Evolutionary conservation across 1,140 invertebrate species (phyloP).

Genomic region (Drosophila parvula): DNA sequence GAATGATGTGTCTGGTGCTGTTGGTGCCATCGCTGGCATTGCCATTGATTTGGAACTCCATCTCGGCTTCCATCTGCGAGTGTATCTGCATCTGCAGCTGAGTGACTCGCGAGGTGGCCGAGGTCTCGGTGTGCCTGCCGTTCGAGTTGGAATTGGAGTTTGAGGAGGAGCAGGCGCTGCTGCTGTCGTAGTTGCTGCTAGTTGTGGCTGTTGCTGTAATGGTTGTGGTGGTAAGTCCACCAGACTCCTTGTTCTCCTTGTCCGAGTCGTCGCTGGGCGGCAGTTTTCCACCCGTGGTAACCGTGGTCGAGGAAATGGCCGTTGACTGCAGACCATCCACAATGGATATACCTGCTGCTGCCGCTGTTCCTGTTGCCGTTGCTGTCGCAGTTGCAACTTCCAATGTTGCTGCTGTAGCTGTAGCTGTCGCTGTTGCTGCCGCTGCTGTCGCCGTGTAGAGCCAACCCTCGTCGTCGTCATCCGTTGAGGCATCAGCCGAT

Average conservation of each 20-base stretch:
- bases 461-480: conserved; percentile 83
- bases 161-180: conserved; percentile 72
- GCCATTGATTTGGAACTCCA: conserved; percentile 74
- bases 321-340: conserved; percentile 75
- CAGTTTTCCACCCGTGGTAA: conserved; percentile 31
- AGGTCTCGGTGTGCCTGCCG: conserved; percentile 72
- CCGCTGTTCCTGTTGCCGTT: conserved; percentile 15
- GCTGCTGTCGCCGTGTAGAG: conserved; percentile 69
- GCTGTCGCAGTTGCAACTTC: conserved; percentile 26
- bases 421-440: conserved; percentile 18
- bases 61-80: conserved; percentile 49
- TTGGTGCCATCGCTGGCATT: conserved; percentile 54
- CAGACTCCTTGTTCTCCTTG: conserved; percentile 80
- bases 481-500: conserved; percentile 82
- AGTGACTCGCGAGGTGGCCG: conserved; percentile 69
- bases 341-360: conserved; percentile 25
- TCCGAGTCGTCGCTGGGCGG: conserved; percentile 76
- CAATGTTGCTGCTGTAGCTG: conserved; percentile 32
- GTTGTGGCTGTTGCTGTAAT: conserved; percentile 19
- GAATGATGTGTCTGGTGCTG: conserved; percentile 67
- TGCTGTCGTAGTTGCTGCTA: conserved; percentile 74
- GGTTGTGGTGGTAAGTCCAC: conserved; percentile 46
- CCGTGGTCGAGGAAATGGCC: conserved; percentile 70
- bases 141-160: conserved; percentile 72
- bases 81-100: conserved; percentile 58